Evolutionary conservation across 2,888 invertebrate genomes (phyloP), one percentile per base, ranked within the genome.

Genomic region (Odontothrips loti): DNA sequence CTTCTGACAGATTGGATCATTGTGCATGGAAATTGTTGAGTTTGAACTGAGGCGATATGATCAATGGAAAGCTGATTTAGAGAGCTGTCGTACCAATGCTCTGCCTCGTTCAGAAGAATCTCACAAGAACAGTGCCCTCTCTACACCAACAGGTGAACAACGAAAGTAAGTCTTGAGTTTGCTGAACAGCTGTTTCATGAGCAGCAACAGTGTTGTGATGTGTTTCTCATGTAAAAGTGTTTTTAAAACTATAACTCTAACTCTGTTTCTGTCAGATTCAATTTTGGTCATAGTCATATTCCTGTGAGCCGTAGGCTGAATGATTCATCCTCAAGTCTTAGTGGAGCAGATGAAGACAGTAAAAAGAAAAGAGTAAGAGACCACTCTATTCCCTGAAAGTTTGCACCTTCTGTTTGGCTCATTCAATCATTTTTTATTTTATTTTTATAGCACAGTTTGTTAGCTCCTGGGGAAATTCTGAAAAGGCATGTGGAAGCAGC

Each of bases 1-100:
- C 80, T 75, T 79, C 17, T 3, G 9, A 9, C 83, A 96, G 92
- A 97, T 98, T 86, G 98, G 98, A 79, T 98, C 98, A 0, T 90
- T 99, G 82, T 97, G 97, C 86, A 96, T 99, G 94, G 96, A 96
- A 88, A 95, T 99, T 81, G 93, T 99, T 83, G 98, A 98, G 86
- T 96, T 95, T 89, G 99, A 99, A 88, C 89, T 99, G 81, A 93
- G 94, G 85, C 92, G 98, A 83, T 97, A 96, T 88, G 96, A 97
- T 85, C 94, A 96, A 84, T 98, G 98, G 97, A 93, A 93, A 86
- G 93, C 93, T 80, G 92, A 93, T 84, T 87, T 92, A 85, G 92
- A 92, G 86, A 86, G 89, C 87, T 27, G 88, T 86, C 34, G 85
- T 87, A 34, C 88, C 85, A 83, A 27, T 12, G 12, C 23, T 75